These are phyloP conservation scores for Cryptoblepharus egeriae DNA, from an alignment of 2,797 vertebrate species.

Conservation along the genomic window DNA sequence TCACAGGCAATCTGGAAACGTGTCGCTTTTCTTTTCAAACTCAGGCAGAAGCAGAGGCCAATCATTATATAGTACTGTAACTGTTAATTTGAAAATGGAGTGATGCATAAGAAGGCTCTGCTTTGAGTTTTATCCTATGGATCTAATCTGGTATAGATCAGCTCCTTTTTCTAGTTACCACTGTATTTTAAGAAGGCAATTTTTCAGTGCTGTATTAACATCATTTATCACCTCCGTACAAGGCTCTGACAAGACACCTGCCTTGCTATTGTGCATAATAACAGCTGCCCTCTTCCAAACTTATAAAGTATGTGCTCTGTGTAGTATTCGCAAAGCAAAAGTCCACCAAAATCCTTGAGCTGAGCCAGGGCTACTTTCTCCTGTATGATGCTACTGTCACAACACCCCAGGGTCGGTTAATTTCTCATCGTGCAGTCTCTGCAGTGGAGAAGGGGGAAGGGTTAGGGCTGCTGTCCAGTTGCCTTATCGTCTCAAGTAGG, in stretches of 20 bases:
- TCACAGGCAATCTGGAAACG: slow-evolving; percentile 4
- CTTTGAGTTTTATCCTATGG: slow-evolving; percentile 21
- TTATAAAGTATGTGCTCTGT: slow-evolving; percentile 35
- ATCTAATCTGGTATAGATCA: slow-evolving; percentile 60
- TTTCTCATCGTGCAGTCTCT: slow-evolving; percentile 21
- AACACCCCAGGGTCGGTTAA: slow-evolving; percentile 29
- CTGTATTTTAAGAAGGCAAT: slow-evolving; percentile 67
- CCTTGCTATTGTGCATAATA: slow-evolving; percentile 57
- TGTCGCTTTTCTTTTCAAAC: slow-evolving; percentile 33
- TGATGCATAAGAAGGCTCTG: slow-evolving; percentile 4
- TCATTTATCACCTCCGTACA: slow-evolving; percentile 65
- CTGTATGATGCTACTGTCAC: slow-evolving; percentile 1
- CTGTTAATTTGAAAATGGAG: slow-evolving; percentile 43
- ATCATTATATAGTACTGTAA: slow-evolving; percentile 21
- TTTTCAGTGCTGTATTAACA: slow-evolving; percentile 58
- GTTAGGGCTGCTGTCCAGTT: not conserved
- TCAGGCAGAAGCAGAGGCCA: not conserved
- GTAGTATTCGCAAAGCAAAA: slow-evolving; percentile 33
- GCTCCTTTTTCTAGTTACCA: slow-evolving; percentile 54
- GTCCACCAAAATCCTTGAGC: slow-evolving; percentile 14
- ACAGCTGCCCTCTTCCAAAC: slow-evolving; percentile 53
- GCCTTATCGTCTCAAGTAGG: slow-evolving; percentile 9
- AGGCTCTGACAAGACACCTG: slow-evolving; percentile 56
- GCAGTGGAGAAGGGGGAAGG: not conserved
- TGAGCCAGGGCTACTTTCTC: slow-evolving; percentile 22